Evolutionary conservation across 2,888 invertebrate species (phyloP), one percentile per base, ranked within the genome.

Genomic region (Athetis lepigone): DNA sequence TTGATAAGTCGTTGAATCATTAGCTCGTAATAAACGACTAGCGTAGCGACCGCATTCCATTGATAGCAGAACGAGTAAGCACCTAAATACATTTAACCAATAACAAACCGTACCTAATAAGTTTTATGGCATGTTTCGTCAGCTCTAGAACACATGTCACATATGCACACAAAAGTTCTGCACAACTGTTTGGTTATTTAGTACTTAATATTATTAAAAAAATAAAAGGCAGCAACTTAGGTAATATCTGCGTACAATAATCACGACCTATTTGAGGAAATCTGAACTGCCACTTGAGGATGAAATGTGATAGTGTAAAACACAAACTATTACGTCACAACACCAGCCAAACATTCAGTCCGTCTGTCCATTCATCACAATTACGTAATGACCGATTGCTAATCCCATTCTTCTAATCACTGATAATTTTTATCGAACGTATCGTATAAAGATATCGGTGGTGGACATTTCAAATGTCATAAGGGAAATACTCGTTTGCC

Each of bases 1-100:
- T 90, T 90, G 90, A 91, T 91, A 91, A 88, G 80, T 83, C 86
- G 90, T 91, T 92, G 92, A 92, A 85, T 93, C 92, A 93, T 92
- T 90, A 89, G 79, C 82, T 81, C 79, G 84, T 77, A 85, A 84
- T 88, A 88, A 85, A 88, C 87, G 83, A 81, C 85, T 84, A 85
- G 84, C 85, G 81, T 81, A 82, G 80, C 91, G 89, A 88, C 91
- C 92, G 92, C 93, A 93, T 93, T 93, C 92, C 90, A 79, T 70
- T 84, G 90, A 92, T 92, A 91, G 87, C 86, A 87, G 81, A 85
- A 81, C 82, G 85, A 83, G 81, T 86, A 82, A 70, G 82, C 85
- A 37, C 16, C 5, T 16, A 87, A 85, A 85, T 85, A 87, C 78
- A 82, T 77, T 80, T 79, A 80, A 83, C 82, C 66, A 71, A 70